Evolutionary conservation across 2,113 vertebrate species (phyloP).

Genomic region (Tenrec ecaudatus): DNA sequence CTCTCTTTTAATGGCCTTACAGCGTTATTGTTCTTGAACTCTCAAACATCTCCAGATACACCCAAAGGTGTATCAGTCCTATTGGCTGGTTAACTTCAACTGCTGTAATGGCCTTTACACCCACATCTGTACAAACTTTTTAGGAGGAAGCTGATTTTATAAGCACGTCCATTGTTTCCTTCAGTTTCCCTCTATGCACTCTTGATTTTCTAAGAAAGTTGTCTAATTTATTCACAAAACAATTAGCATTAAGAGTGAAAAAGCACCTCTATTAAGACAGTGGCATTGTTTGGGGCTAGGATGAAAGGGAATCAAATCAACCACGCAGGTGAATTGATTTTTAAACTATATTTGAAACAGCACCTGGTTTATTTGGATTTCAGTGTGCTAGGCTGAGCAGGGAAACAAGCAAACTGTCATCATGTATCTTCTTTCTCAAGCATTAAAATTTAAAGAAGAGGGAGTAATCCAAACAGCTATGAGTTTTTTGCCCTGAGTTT

Average conservation of each 20-base stretch:
- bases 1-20: constrained; percentile 37
- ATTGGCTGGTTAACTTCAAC: background rate
- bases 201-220: constrained; percentile 58
- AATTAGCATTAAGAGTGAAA: constrained; percentile 40
- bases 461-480: constrained; percentile 48
- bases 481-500: constrained; percentile 56
- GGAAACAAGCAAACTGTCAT: constrained; percentile 75
- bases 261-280: constrained; percentile 43
- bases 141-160: constrained; percentile 49
- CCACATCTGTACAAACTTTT: background rate
- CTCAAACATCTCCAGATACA: background rate
- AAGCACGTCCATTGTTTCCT: constrained; percentile 16
- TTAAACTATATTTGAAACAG: constrained; percentile 68
- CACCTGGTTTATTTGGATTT: constrained; percentile 51
- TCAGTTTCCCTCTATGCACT: constrained; percentile 6
- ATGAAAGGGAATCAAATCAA: background rate
- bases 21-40: constrained; percentile 65
- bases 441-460: constrained; percentile 49
- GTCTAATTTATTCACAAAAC: constrained; percentile 60
- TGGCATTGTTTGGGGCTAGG: background rate
- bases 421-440: constrained; percentile 61
- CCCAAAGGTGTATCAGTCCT: background rate
- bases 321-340: constrained; percentile 57
- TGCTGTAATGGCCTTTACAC: constrained; percentile 15
- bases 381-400: constrained; percentile 72